A percentile compares a stretch with the other conserved stretches of the same genome.
These are phyloP conservation scores for Anser brachyrhynchus DNA, from an alignment of 2,113 vertebrate species.

Conservation along the genomic window DNA sequence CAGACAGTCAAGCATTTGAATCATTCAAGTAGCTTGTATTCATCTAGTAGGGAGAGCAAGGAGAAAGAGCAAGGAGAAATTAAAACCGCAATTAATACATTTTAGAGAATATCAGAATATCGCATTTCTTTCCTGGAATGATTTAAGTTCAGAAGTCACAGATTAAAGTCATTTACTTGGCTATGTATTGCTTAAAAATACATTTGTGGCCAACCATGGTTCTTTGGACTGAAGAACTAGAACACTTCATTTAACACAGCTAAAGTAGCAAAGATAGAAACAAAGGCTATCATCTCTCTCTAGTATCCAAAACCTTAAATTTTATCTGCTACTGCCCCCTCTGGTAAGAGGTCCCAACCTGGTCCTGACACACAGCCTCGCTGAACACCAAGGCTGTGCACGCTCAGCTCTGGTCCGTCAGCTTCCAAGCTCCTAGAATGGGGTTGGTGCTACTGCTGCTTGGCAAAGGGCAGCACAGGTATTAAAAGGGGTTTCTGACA, in stretches of 20 bases:
- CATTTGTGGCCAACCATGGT: not conserved
- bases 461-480: not conserved
- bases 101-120: not conserved
- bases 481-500: not conserved
- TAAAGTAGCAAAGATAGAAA: not conserved
- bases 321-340: not conserved
- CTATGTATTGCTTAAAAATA: not conserved
- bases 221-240: not conserved
- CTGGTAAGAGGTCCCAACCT: not conserved
- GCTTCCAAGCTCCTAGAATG: slow-evolving; percentile 36
- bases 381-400: not conserved
- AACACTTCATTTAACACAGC: not conserved
- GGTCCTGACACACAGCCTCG: not conserved
- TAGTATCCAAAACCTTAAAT: not conserved
- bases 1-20: not conserved
- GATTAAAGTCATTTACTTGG: not conserved
- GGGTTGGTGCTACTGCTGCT: slow-evolving; percentile 22
- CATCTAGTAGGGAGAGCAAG: not conserved
- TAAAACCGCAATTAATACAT: not conserved
- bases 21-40: not conserved
- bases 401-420: not conserved
- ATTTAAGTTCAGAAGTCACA: not conserved
- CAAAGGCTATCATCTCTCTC: not conserved
- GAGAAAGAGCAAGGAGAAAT: not conserved
- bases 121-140: not conserved